These are phyloP conservation scores for Gorsachius goisagi DNA, from an alignment of 2,113 vertebrate genomes.

Conservation along the genomic window DNA sequence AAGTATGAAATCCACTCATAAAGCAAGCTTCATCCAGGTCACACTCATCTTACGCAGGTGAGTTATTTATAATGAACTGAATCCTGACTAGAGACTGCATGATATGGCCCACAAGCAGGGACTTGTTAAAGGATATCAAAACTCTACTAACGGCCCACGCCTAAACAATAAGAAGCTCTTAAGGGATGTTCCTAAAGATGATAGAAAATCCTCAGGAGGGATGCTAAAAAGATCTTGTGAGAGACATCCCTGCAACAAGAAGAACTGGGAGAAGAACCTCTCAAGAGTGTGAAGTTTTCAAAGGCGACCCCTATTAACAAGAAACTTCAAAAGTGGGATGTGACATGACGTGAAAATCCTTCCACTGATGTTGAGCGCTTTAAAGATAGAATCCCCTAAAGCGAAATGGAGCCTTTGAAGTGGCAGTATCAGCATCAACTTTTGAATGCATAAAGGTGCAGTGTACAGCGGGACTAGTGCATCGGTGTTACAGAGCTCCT, in stretches of 20 bases:
- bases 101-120: not conserved
- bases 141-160: not conserved
- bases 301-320: constrained; percentile 60
- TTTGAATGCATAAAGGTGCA: constrained; percentile 35
- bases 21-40: not conserved
- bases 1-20: not conserved
- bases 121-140: constrained; percentile 2
- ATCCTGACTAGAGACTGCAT: not conserved
- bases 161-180: constrained; percentile 25
- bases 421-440: constrained; percentile 39
- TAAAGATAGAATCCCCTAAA: constrained; percentile 66
- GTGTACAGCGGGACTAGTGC: not conserved
- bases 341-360: constrained; percentile 63
- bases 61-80: not conserved
- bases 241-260: not conserved
- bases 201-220: constrained; percentile 37
- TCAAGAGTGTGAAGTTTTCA: constrained; percentile 59
- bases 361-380: constrained; percentile 45
- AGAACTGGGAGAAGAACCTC: constrained; percentile 46
- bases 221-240: constrained; percentile 50
- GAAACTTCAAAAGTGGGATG: constrained; percentile 65
- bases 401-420: constrained; percentile 66
- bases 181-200: constrained; percentile 14
- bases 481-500: not conserved
- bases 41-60: rapidly evolving